Evolutionary conservation across 2,797 vertebrate genomes (phyloP).

Genomic region (Limosa lapponica): DNA sequence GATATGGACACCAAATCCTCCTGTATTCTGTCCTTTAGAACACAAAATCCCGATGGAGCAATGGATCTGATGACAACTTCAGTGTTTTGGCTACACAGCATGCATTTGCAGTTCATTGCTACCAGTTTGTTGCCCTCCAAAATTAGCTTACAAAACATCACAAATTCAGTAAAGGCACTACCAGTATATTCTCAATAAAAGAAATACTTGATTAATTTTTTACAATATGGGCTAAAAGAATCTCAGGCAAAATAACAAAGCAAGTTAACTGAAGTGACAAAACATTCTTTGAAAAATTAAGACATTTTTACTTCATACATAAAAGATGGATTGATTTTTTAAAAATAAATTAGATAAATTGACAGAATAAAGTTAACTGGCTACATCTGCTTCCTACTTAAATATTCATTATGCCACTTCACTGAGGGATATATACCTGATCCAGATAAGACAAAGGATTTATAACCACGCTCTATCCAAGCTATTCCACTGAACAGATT

Average conservation of each 20-base stretch:
- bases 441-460: background rate
- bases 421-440: background rate
- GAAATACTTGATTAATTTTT: background rate
- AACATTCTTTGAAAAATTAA: background rate
- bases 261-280: background rate
- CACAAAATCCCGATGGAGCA: background rate
- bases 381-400: slow-evolving; percentile 11
- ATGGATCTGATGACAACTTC: background rate
- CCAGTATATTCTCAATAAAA: background rate
- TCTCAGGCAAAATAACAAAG: background rate
- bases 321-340: background rate
- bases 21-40: background rate
- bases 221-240: background rate
- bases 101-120: background rate
- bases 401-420: background rate
- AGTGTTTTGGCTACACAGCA: background rate
- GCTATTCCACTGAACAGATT: background rate
- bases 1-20: background rate
- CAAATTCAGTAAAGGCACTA: background rate
- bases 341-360: background rate
- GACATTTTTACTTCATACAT: background rate
- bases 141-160: background rate
- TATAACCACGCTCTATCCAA: background rate
- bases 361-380: background rate
- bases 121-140: background rate